phyloP scores from a whole-genome alignment of 2,113 vertebrate genomes.

The Solea solea region DNA sequence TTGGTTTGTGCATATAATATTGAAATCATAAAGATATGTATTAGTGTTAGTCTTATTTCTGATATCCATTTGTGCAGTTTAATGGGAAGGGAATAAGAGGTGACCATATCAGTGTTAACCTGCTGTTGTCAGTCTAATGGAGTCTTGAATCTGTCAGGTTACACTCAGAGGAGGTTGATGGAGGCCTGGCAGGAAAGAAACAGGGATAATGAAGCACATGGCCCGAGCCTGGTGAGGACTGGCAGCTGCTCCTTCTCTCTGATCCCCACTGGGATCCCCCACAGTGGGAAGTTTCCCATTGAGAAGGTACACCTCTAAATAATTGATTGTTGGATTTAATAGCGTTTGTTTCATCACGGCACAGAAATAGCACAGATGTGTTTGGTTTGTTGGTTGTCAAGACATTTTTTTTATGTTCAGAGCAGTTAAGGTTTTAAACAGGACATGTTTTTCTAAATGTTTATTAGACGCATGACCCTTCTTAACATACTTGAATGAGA shows the following conservation, averaged over 20 bases:
- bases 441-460: neutral
- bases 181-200: constrained; percentile 49
- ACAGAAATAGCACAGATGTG: constrained; percentile 9
- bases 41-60: neutral
- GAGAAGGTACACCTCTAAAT: constrained; percentile 75
- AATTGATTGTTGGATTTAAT: constrained; percentile 72
- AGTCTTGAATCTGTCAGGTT: constrained; percentile 7
- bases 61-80: neutral
- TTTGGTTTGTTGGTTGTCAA: neutral
- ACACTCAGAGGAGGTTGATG: constrained; percentile 24
- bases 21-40: neutral
- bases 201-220: constrained; percentile 61
- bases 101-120: neutral
- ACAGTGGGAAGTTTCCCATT: constrained; percentile 73
- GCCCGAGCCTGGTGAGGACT: constrained; percentile 53
- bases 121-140: neutral
- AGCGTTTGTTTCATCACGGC: constrained; percentile 59
- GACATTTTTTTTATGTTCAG: neutral
- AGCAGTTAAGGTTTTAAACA: neutral
- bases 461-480: no score
- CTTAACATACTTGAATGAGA: no score
- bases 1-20: constrained; percentile 4
- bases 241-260: constrained; percentile 78
- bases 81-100: neutral
- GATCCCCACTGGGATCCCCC: constrained; percentile 74